Percentiles rank a stretch among this genome's conserved stretches.
Evolutionary conservation across 2,888 invertebrate species (phyloP).

Genomic region (Drosophila meridiana): DNA sequence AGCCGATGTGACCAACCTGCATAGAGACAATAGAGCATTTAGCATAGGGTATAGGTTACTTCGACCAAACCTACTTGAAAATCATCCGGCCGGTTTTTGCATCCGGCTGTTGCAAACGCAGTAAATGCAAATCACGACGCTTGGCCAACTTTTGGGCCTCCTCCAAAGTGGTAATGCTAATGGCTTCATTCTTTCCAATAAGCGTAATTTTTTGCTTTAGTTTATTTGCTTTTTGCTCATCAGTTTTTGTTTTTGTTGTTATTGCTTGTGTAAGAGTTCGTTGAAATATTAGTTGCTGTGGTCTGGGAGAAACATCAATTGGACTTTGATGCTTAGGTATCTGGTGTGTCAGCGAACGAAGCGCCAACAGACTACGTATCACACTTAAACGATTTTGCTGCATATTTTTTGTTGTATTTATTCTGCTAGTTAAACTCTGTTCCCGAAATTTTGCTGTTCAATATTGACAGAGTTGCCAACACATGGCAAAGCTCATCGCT

Average conservation of each 20-base stretch:
- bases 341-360: slow-evolving; percentile 29
- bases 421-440: slow-evolving; percentile 6
- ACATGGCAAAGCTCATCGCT: background rate
- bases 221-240: slow-evolving; percentile 41
- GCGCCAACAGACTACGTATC: slow-evolving; percentile 43
- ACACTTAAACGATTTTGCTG: slow-evolving; percentile 35
- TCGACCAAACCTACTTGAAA: slow-evolving; percentile 86
- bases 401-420: slow-evolving; percentile 23
- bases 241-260: slow-evolving; percentile 24
- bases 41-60: background rate
- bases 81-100: slow-evolving; percentile 89
- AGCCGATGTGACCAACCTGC: slow-evolving; percentile 88
- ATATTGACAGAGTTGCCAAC: slow-evolving; percentile 34
- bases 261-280: slow-evolving; percentile 51
- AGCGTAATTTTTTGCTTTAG: slow-evolving; percentile 87
- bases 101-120: slow-evolving; percentile 89
- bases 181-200: slow-evolving; percentile 87
- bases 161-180: slow-evolving; percentile 88
- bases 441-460: slow-evolving; percentile 18
- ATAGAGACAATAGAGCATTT: slow-evolving; percentile 21
- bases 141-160: slow-evolving; percentile 90
- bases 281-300: slow-evolving; percentile 22
- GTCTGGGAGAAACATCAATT: background rate
- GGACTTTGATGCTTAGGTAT: slow-evolving; percentile 12
- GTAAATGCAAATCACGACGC: slow-evolving; percentile 89